Conservation (phyloP, 2,888 invertebrate species). For the Heliconius charithonia region DNA sequence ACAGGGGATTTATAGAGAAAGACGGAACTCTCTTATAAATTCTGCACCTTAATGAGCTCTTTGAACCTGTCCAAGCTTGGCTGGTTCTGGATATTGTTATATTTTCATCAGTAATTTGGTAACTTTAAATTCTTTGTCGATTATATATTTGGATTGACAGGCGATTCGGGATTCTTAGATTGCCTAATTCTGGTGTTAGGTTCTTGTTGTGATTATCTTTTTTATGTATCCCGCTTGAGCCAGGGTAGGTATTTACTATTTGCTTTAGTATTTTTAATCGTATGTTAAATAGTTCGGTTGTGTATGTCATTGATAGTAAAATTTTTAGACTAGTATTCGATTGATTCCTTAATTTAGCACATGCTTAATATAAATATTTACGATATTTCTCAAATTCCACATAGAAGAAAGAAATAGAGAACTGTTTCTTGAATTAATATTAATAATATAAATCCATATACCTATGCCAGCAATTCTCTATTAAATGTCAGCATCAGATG, state of each 20-base stretch:
- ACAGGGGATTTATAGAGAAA: conserved; percentile 21
- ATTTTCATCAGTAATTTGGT: conserved; percentile 5
- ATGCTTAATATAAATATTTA: too few relatives aligned
- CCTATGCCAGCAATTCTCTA: neutral
- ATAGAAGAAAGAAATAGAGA: too few relatives aligned
- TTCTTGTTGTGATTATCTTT: too few relatives aligned
- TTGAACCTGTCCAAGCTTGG: conserved; percentile 29
- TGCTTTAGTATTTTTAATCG: too few relatives aligned
- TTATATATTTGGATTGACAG: neutral
- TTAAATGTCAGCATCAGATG: neutral
- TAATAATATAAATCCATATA: neutral
- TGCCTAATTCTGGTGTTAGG: neutral
- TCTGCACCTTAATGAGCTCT: conserved; percentile 35
- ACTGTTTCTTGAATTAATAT: too few relatives aligned
- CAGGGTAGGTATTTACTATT: too few relatives aligned
- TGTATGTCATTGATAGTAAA: too few relatives aligned
- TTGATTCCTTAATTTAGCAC: too few relatives aligned
- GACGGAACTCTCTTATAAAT: conserved; percentile 37
- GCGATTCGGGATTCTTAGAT: neutral
- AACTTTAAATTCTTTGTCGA: neutral
- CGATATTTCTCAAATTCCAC: too few relatives aligned
- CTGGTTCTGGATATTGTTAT: neutral
- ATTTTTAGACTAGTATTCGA: too few relatives aligned
- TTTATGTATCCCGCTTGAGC: too few relatives aligned
- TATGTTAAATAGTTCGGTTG: too few relatives aligned